phyloP scores from a whole-genome alignment of 2,888 invertebrate species.

The Orchesellides sinensis region DNA sequence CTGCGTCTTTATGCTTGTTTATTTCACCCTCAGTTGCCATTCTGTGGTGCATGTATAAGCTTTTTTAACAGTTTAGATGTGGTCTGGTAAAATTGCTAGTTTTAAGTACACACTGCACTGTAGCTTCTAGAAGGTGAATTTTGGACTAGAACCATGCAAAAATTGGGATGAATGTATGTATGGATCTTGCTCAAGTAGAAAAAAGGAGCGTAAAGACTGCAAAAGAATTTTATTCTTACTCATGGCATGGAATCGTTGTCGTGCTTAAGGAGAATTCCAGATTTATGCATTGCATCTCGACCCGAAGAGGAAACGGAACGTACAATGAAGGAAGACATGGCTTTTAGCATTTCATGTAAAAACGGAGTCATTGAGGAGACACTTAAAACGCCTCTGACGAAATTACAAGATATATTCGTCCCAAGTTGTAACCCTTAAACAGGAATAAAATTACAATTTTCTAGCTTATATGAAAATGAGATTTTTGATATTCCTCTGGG shows the following conservation, averaged over 20 bases:
- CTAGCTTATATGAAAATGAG: conserved; percentile 63
- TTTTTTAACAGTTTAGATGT: too few relatives aligned
- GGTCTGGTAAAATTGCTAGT: too few relatives aligned
- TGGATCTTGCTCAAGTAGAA: not conserved
- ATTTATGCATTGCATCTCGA: not conserved
- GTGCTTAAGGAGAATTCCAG: not conserved
- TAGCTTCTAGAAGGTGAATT: too few relatives aligned
- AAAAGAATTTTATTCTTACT: too few relatives aligned
- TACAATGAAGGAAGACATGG: not conserved
- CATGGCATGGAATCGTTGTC: not conserved
- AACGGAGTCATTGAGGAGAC: conserved; percentile 46
- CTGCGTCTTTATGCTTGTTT: too few relatives aligned
- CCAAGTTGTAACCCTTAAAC: conserved; percentile 59
- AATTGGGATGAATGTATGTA: not conserved
- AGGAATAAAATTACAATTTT: conserved; percentile 66
- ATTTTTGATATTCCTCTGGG: conserved; percentile 60
- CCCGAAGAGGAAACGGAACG: conserved; percentile 1
- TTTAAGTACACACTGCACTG: too few relatives aligned
- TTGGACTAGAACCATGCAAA: conserved; percentile 1
- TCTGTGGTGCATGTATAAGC: too few relatives aligned
- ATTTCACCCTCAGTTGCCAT: too few relatives aligned
- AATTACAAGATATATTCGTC: conserved; percentile 62
- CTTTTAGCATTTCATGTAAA: conserved; percentile 20
- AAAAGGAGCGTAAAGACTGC: too few relatives aligned
- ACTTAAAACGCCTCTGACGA: conserved; percentile 58